phyloP scores from a whole-genome alignment of 1,140 invertebrate genomes.

The Eupristina koningsbergeri region DNA sequence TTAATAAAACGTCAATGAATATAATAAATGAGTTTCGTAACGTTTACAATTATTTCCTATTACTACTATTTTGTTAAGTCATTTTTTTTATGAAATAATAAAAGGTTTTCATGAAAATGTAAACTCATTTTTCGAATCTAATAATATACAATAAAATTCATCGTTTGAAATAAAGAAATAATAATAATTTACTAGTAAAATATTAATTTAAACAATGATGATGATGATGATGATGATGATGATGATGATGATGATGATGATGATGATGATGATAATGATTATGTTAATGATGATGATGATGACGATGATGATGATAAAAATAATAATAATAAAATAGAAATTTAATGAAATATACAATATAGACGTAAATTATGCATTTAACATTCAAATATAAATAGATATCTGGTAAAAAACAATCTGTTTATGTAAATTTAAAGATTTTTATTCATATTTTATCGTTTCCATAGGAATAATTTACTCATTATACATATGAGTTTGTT shows the following conservation, averaged over 20 bases:
- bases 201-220: constrained; percentile 1
- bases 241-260: neutral
- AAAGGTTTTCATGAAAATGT: constrained; percentile 42
- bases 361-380: constrained; percentile 32
- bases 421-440: neutral
- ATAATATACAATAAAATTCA: neutral
- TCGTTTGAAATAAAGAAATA: no score
- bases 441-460: neutral
- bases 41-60: constrained; percentile 48
- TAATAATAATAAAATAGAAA: constrained; percentile 1
- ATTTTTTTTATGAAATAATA: neutral
- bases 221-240: neutral
- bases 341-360: constrained; percentile 10
- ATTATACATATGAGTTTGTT: no score
- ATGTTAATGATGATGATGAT: constrained; percentile 9
- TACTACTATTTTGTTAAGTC: neutral
- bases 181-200: no score
- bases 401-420: constrained; percentile 21
- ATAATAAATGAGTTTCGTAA: constrained; percentile 42
- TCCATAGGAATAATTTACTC: no score
- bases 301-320: constrained; percentile 1
- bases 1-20: neutral
- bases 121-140: neutral
- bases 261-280: neutral
- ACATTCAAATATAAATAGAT: constrained; percentile 31